Evolutionary conservation across 1,140 invertebrate genomes (phyloP), one percentile per base, ranked within the genome.

Genomic region (Drosophila mayri): DNA sequence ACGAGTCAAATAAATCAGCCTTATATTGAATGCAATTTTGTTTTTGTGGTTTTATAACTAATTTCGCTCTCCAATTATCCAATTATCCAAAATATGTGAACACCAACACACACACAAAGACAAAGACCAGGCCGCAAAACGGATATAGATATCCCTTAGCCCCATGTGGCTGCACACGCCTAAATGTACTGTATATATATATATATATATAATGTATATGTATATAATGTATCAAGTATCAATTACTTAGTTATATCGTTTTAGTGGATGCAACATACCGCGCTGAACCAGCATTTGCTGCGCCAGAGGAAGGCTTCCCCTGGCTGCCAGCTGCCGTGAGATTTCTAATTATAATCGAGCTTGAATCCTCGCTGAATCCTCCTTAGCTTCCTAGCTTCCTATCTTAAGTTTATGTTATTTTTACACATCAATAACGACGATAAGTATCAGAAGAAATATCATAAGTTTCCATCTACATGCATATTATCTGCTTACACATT

Each of bases 241-340:
- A 76, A 71, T 60, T 84, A 84, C 65, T 84, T 81, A 83, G 63
- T 81, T 54, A 54, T 88, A 84, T 84, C 81, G 43, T 85, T 85
- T 88, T 88, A 88, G 84, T 88, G 85, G 85, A 88, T 88, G 85
- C 84, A 88, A 88, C 80, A 85, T 88, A 88, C 84, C 84, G 84
- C 84, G 84, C 84, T 90, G 77, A 81, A 70, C 81, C 50, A 65
- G 81, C 81, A 78, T 55, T 65, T 35, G 67, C 57, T 68, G 71
- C 47, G 44, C 50, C 54, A 25, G 25, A 25, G 54, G 30, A 61
- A 38, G 18, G 38, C 46, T 20, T 76, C 63, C 32, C 58, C 63
- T 61, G 55, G 43, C 44, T 47, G 60, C 43, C 76, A 87, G 79
- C 72, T 83, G 84, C 79, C 68, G 84, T 84, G 72, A 88, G 62